Percentiles rank a stretch among this genome's conserved stretches.
Evolutionary conservation across 2,797 vertebrate genomes (phyloP).

Genomic region (Botia kubotai): DNA sequence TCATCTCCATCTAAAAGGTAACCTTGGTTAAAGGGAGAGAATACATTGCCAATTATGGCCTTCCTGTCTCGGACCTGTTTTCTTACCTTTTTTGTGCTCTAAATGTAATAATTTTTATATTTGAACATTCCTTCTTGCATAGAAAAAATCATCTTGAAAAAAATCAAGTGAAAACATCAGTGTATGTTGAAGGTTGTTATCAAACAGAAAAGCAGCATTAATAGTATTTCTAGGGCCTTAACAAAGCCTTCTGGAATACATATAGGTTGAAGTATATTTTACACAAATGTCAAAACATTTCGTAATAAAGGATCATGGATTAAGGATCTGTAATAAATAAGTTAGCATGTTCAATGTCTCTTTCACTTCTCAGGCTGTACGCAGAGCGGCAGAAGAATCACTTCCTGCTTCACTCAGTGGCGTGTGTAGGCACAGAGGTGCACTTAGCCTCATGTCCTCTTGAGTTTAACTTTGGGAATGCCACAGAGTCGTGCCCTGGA

Average conservation of each 20-base stretch:
- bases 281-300: neutral
- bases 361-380: constrained; percentile 79
- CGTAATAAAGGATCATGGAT: too few relatives aligned
- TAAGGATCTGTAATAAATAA: neutral
- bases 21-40: constrained; percentile 54
- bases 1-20: constrained; percentile 76
- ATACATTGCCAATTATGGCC: neutral
- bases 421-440: constrained; percentile 86
- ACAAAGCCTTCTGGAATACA: neutral
- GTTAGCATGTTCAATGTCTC: neutral
- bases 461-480: constrained; percentile 86
- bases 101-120: neutral
- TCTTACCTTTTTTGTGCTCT: neutral
- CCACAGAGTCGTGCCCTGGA: constrained; percentile 75
- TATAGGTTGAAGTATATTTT: neutral
- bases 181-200: neutral
- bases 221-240: neutral
- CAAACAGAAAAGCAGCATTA: neutral
- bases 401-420: constrained; percentile 88
- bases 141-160: neutral
- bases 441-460: constrained; percentile 91
- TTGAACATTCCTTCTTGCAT: neutral
- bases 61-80: neutral
- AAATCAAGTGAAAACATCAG: neutral
- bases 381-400: constrained; percentile 83